phyloP scores from a whole-genome alignment of 2,888 invertebrate genomes.

The Athrips mouffetella region DNA sequence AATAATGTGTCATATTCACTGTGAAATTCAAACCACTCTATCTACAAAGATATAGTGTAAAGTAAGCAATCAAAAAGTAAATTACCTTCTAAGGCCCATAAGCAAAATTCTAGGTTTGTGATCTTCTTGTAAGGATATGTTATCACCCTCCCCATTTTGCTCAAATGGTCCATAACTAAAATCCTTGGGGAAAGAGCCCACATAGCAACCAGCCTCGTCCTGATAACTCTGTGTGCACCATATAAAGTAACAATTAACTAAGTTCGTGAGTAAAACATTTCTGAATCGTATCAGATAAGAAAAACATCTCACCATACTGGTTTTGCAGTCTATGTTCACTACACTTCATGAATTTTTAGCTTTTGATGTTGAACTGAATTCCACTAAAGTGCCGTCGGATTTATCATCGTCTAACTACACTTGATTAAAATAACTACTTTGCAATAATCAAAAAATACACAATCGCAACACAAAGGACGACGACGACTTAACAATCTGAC shows the following conservation, averaged over 20 bases:
- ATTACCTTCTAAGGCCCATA: slow-evolving; percentile 94
- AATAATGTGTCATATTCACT: background rate
- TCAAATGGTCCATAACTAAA: slow-evolving; percentile 95
- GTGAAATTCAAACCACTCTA: too few species aligned
- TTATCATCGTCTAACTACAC: too few species aligned
- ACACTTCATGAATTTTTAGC: too few species aligned
- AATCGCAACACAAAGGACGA: too few species aligned
- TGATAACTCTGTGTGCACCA: slow-evolving; percentile 72
- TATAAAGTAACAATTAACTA: background rate
- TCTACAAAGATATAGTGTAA: background rate
- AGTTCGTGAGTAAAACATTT: background rate
- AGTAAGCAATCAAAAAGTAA: background rate
- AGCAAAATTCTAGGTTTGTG: slow-evolving; percentile 95
- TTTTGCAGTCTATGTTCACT: background rate
- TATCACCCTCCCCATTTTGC: slow-evolving; percentile 84
- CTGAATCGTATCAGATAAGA: background rate
- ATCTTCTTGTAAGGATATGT: slow-evolving; percentile 81
- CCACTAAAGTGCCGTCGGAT: too few species aligned
- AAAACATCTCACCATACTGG: slow-evolving; percentile 4
- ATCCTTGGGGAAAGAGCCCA: slow-evolving; percentile 90
- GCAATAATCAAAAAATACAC: too few species aligned
- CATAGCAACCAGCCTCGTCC: slow-evolving; percentile 75
- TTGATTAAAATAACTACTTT: too few species aligned
- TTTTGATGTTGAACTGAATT: too few species aligned
- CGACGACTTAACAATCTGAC: too few species aligned